Conservation (phyloP, 1,140 invertebrate genomes). For the Drosophila aff. region DNA sequence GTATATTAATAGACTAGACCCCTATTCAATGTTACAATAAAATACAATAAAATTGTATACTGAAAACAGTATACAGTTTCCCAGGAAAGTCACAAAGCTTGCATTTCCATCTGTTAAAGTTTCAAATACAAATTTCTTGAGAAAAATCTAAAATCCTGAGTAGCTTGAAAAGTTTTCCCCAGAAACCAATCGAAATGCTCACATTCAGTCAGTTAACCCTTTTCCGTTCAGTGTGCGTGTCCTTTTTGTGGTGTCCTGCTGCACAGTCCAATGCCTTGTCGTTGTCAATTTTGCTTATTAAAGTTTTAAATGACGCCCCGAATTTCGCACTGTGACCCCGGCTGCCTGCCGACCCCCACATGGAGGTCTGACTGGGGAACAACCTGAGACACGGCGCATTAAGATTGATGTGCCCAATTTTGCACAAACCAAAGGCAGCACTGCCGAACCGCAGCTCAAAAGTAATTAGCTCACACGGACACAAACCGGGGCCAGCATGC, state of each 20-base stretch:
- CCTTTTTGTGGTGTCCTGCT: slow-evolving; percentile 21
- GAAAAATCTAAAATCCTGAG: not conserved
- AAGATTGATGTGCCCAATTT: slow-evolving; percentile 78
- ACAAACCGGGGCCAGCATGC: slow-evolving; percentile 29
- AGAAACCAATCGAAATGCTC: not conserved
- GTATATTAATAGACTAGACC: too few species aligned
- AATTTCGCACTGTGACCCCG: slow-evolving; percentile 71
- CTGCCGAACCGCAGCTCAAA: slow-evolving; percentile 47
- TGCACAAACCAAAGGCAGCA: slow-evolving; percentile 39
- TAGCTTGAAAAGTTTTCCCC: too few species aligned
- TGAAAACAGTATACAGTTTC: not conserved
- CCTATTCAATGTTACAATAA: too few species aligned
- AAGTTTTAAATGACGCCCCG: slow-evolving; percentile 82
- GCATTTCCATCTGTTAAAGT: not conserved
- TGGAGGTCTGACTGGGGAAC: slow-evolving; percentile 2
- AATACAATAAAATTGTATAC: too few species aligned
- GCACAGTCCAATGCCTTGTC: slow-evolving; percentile 39
- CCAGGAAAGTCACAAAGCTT: not conserved
- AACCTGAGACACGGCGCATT: slow-evolving; percentile 75
- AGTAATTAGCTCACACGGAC: slow-evolving; percentile 67
- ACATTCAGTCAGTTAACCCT: not conserved
- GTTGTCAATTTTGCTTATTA: slow-evolving; percentile 81
- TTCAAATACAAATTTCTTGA: not conserved
- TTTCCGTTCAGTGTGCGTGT: slow-evolving; percentile 12
- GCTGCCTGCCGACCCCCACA: slow-evolving; percentile 12